Base-by-base conservation (phyloP, 2,888 invertebrate species). In the Eutolmus rufibarbis region DNA sequence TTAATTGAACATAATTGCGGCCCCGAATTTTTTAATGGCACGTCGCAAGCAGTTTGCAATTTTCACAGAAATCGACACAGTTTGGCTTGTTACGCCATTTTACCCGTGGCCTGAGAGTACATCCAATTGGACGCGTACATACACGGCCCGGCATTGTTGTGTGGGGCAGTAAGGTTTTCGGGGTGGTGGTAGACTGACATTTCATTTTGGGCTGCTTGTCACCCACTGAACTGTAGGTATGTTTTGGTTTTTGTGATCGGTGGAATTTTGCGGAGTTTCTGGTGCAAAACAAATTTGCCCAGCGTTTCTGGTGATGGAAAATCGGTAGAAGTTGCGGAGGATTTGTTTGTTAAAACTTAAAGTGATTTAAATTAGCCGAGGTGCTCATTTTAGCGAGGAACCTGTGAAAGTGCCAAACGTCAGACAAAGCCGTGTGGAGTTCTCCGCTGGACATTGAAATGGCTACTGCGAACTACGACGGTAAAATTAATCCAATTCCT, bases 381-480 rank as follows among this genome's bases (percentile, higher is more conserved):
- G 51, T 51, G 40, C 40, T 16, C 19, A 66, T 66, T 66, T 66
- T 23, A 19, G 4, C 14, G 51, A 4, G 14, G 8, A 51, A 51
- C 16, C 34, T 37, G 37, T 77, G 31, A 78, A 57, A 51, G 19
- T n/a, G 57, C 46, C 57, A 43, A 43, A 79, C 74, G 74, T 79
- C 78, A 78, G n/a, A 77, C 66, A 31, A 74, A 8, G 12, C 23
- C 66, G 19, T 23, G n/a, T 7, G 9, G 5, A 28, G 28, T 12
- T 66, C 46, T 28, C 9, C 31, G 19, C 23, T 31, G n/a, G 31
- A 51, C 51, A 28, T 89, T 90, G 28, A 89, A 89, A 91, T 91
- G 91, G 90, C 89, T 88, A 90, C 90, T 87, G 90, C 91, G 9
- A 91, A 89, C 88, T 92, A 92, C 86, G 92, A 92, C 90, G 91